Percentiles rank a stretch among this genome's conserved stretches.
These are phyloP conservation scores for Aramus guarauna DNA, from an alignment of 2,113 vertebrate species.

Conservation along the genomic window DNA sequence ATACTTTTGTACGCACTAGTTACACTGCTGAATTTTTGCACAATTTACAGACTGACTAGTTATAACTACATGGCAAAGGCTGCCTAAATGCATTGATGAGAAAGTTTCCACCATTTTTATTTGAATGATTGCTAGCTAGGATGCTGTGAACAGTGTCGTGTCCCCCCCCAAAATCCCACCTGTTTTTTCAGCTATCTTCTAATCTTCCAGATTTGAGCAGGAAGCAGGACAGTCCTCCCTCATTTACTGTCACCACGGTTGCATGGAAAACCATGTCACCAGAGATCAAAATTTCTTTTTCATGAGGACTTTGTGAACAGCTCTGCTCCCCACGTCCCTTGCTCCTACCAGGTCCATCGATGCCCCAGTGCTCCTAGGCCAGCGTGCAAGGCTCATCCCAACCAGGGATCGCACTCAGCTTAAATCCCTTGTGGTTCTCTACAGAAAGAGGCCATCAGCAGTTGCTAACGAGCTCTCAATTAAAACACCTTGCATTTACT, in stretches of 20 bases:
- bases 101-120: neutral
- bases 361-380: neutral
- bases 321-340: neutral
- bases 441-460: neutral
- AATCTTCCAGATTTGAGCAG: neutral
- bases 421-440: neutral
- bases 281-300: neutral
- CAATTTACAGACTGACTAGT: neutral
- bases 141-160: neutral
- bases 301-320: neutral
- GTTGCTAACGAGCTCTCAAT: neutral
- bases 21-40: neutral
- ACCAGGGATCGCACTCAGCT: neutral
- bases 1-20: neutral
- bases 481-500: neutral
- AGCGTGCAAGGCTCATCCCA: neutral
- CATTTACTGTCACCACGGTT: accelerated
- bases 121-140: neutral
- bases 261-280: neutral
- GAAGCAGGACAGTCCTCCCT: neutral
- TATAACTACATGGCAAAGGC: neutral
- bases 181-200: neutral
- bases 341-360: neutral
- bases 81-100: neutral
- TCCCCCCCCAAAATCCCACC: neutral